Percentiles rank a stretch among this genome's conserved stretches.
phyloP scores from a whole-genome alignment of 2,888 invertebrate species.

The Drosophila cognata region DNA sequence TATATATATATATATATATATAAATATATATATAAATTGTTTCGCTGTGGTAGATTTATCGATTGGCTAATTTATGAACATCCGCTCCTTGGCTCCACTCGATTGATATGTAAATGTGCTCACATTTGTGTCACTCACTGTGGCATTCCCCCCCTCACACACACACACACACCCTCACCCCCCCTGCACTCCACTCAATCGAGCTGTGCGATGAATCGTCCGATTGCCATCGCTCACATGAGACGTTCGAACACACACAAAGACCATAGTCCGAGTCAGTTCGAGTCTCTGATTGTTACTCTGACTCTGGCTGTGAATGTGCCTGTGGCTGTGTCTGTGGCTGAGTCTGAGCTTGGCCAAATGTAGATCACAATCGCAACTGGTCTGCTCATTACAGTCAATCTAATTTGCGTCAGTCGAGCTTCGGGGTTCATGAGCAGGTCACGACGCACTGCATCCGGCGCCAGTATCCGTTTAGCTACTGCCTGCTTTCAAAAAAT shows the following conservation, averaged over 20 bases:
- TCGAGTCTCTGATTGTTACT: constrained; percentile 4
- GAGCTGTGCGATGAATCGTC: constrained; percentile 75
- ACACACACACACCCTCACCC: not conserved
- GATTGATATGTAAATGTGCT: constrained; percentile 83
- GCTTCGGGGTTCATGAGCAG: constrained; percentile 49
- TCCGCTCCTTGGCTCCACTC: constrained; percentile 69
- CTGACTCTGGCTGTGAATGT: not conserved
- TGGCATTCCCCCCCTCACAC: constrained; percentile 6
- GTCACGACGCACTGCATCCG: constrained; percentile 72
- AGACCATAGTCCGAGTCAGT: constrained; percentile 4
- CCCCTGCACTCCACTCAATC: constrained; percentile 26
- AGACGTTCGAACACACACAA: constrained; percentile 72
- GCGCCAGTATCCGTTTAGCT: constrained; percentile 44
- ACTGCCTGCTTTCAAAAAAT: not conserved
- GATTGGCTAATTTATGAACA: constrained; percentile 85
- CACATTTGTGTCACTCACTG: constrained; percentile 79
- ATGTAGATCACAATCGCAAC: constrained; percentile 63
- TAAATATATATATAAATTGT: constrained; percentile 50
- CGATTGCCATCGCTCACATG: constrained; percentile 80
- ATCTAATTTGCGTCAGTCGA: constrained; percentile 76
- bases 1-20: not conserved
- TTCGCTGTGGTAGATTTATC: constrained; percentile 75
- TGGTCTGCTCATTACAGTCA: constrained; percentile 78
- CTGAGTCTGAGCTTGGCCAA: constrained; percentile 13
- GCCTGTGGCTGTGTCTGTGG: not conserved